Conservation (phyloP, 2,888 invertebrate genomes). For the Thalpophila matura region DNA sequence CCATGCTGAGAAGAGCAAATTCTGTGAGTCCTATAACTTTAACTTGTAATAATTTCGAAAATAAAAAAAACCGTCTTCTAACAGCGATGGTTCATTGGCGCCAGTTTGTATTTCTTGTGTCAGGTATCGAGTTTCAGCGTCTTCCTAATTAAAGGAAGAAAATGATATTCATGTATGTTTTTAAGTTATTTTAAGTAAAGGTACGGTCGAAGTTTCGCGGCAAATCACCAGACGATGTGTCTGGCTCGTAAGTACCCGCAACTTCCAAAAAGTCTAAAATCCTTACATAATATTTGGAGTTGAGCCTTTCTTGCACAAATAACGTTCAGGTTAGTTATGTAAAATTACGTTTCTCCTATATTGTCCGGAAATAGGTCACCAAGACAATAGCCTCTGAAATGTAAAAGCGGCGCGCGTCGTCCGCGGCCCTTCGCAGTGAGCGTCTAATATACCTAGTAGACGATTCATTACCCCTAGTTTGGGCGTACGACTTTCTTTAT, state of each 20-base stretch:
- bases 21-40: slow-evolving; percentile 82
- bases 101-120: slow-evolving; percentile 35
- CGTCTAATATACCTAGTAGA: slow-evolving; percentile 72
- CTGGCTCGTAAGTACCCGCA: slow-evolving; percentile 8
- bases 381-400: slow-evolving; percentile 79
- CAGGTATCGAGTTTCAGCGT: slow-evolving; percentile 23
- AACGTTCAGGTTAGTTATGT: slow-evolving; percentile 60
- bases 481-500: slow-evolving; percentile 69
- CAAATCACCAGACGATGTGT: slow-evolving; percentile 18
- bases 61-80: background rate
- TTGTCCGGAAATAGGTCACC: slow-evolving; percentile 82
- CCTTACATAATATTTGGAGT: slow-evolving; percentile 34
- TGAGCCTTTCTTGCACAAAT: slow-evolving; percentile 53
- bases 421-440: slow-evolving; percentile 47
- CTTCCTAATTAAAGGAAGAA: slow-evolving; percentile 1
- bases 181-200: slow-evolving; percentile 10
- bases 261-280: slow-evolving; percentile 39
- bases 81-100: slow-evolving; percentile 17
- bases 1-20: slow-evolving; percentile 89
- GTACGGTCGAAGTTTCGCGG: slow-evolving; percentile 46
- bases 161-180: background rate
- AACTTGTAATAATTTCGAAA: background rate
- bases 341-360: slow-evolving; percentile 66
- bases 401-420: slow-evolving; percentile 67
- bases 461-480: slow-evolving; percentile 77